phyloP scores from a whole-genome alignment of 1,140 invertebrate genomes.

The Ridgeia piscesae region DNA sequence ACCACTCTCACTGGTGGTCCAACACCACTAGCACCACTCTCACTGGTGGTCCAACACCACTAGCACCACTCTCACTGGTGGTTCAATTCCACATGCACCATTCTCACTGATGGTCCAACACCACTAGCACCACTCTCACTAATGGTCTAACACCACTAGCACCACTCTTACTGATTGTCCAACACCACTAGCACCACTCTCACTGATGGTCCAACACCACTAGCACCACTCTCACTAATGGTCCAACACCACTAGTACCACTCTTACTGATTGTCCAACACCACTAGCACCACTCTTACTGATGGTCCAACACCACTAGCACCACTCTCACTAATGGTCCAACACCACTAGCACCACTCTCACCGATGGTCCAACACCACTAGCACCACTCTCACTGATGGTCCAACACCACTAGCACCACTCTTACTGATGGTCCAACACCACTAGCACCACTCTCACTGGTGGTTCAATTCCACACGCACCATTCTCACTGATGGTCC shows the following conservation, averaged over 20 bases:
- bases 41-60: neutral
- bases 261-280: neutral
- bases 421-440: no score
- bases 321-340: slow-evolving; percentile 44
- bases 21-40: neutral
- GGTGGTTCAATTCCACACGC: neutral
- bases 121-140: slow-evolving; percentile 28
- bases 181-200: neutral
- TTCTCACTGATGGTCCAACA: neutral
- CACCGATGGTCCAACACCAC: neutral
- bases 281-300: neutral
- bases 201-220: neutral
- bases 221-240: slow-evolving; percentile 38
- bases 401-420: neutral
- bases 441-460: no score
- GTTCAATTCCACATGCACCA: neutral
- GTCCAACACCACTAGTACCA: slow-evolving; percentile 28
- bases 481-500: neutral
- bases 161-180: neutral
- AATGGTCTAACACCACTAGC: slow-evolving; percentile 40
- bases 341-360: neutral
- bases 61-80: no score
- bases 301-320: neutral
- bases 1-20: neutral
- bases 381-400: neutral